phyloP scores from a whole-genome alignment of 2,888 invertebrate genomes.

The Mesopsocus fuscifrons region DNA sequence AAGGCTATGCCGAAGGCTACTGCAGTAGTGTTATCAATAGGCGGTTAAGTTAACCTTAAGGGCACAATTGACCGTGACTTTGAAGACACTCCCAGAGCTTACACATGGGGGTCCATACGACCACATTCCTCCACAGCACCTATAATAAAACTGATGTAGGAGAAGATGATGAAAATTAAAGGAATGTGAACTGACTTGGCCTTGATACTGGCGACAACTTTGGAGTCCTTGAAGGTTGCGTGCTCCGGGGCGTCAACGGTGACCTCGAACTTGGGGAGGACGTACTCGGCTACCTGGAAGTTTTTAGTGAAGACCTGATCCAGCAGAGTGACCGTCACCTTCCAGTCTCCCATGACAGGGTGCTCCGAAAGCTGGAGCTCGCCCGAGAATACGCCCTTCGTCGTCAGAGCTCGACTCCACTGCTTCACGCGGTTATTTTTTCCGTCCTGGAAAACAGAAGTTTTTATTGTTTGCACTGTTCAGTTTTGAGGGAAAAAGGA shows the following conservation, averaged over 20 bases:
- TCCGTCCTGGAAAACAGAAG: slow-evolving; percentile 36
- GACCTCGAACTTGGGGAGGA: slow-evolving; percentile 86
- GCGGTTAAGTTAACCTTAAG: too few relatives aligned
- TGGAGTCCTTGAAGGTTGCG: slow-evolving; percentile 59
- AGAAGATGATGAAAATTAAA: too few relatives aligned
- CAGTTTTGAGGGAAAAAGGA: neutral
- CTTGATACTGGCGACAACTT: slow-evolving; percentile 56
- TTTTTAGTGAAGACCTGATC: slow-evolving; percentile 47
- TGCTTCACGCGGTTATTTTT: slow-evolving; percentile 64
- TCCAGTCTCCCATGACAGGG: slow-evolving; percentile 79
- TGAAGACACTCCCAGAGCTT: too few relatives aligned
- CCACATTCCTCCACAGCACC: too few relatives aligned
- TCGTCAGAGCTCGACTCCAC: slow-evolving; percentile 45
- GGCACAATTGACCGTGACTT: too few relatives aligned
- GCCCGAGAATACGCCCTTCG: slow-evolving; percentile 53
- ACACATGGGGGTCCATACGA: too few relatives aligned
- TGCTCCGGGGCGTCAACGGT: slow-evolving; percentile 64
- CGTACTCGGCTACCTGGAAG: slow-evolving; percentile 74
- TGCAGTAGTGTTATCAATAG: too few relatives aligned
- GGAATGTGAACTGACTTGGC: slow-evolving; percentile 71
- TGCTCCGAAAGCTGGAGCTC: slow-evolving; percentile 59
- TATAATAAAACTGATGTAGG: too few relatives aligned
- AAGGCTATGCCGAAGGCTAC: too few relatives aligned
- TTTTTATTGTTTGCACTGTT: neutral
- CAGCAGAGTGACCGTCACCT: slow-evolving; percentile 44